Conservation (phyloP, 2,888 invertebrate species). For the Phragmatobia fuliginosa region DNA sequence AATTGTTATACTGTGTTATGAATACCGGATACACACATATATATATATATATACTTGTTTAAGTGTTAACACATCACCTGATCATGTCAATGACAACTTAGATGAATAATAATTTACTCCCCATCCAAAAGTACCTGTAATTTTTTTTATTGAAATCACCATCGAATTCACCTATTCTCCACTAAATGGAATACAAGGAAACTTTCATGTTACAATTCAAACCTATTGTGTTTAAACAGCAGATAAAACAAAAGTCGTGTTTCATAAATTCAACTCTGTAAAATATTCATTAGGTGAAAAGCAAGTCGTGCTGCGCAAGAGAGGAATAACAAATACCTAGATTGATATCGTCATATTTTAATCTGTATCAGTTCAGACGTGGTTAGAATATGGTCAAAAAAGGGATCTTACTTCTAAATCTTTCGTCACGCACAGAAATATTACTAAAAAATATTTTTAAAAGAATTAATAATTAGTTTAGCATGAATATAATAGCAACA, state of each 20-base stretch:
- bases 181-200: conserved; percentile 20
- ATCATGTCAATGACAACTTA: no score
- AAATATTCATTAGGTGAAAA: conserved; percentile 79
- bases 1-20: no score
- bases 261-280: conserved; percentile 65
- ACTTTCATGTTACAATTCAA: conserved; percentile 26
- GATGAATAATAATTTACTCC: no score
- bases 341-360: conserved; percentile 69
- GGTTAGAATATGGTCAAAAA: conserved; percentile 58
- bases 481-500: no score
- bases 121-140: no score
- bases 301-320: conserved; percentile 72
- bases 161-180: no score
- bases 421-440: conserved; percentile 30
- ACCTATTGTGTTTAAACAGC: conserved; percentile 7
- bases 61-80: no score
- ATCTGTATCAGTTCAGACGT: conserved; percentile 75
- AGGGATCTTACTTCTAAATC: conserved; percentile 30
- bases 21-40: no score
- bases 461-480: no score
- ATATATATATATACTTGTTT: no score
- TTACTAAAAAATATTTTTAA: conserved; percentile 2
- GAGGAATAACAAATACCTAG: conserved; percentile 74
- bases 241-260: conserved; percentile 52
- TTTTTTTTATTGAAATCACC: no score